Base-by-base conservation (phyloP, 2,888 invertebrate species). In the Cotesia congregata region DNA sequence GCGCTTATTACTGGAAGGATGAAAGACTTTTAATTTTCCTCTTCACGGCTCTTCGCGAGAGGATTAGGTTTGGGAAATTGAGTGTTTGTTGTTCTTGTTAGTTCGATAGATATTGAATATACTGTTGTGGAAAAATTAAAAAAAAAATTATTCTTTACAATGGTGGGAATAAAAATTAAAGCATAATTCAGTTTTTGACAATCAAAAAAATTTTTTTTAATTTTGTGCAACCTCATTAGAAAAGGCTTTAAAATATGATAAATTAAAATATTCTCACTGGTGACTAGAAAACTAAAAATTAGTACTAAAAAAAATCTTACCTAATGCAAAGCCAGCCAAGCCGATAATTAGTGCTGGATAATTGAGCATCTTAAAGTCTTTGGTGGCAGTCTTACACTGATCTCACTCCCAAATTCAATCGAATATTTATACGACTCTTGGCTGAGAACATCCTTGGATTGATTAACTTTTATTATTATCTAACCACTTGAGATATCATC, bases 291-390 rank as follows among this genome's bases (percentile, higher is more conserved):
- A 59, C 39, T 71, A 61, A 30, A 71, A 71, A 62, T 62, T 71
- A n/a, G 5, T 9, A 50, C n/a, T 64, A 38, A 17, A 62, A 40
- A 41, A 64, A 39, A 6, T n/a, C 72, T 72, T 72, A 72, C 64
- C 64, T 64, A 64, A 1, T 17, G 40, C 12, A 5, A 64, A 5
- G 40, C 38, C 15, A 12, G 41, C 64, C 61, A 72, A 17, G 17
- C 72, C 72, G 15, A 64, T 5, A 12, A 72, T 64, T 41, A 72
- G 6, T 41, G 62, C 64, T 17, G 62, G 41, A 72, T 64, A 62
- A 20, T 41, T 72, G 15, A 41, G 65, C 64, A 64, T 72, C 6
- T 41, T 41, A 65, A 1, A 30, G 9, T 30, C 30, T 30, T 6
- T 17, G 7, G 1, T n/a, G 7, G 1, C 6, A 40, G 64, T 41